phyloP scores from a whole-genome alignment of 2,888 invertebrate genomes.

The Amaurobius ferox region DNA sequence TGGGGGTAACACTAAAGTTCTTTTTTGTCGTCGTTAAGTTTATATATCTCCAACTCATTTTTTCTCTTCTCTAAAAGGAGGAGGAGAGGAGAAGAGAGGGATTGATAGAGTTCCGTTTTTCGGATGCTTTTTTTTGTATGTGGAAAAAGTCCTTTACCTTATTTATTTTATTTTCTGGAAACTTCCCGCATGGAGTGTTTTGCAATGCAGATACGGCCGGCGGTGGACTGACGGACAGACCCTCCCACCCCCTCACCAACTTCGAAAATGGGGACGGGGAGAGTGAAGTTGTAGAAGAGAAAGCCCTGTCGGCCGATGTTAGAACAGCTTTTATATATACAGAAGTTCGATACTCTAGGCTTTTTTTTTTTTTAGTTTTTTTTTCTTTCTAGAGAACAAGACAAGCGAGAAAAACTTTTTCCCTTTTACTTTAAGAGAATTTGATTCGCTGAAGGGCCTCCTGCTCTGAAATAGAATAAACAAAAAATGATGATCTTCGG shows the following conservation, averaged over 20 bases:
- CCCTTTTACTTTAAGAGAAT: constrained; percentile 34
- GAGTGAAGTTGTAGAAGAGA: constrained; percentile 13
- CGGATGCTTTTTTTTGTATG: constrained; percentile 1
- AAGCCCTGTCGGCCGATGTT: constrained; percentile 40
- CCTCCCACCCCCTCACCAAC: not conserved
- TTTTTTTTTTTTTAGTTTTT: not conserved
- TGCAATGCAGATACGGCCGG: constrained; percentile 60
- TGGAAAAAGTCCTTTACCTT: not conserved
- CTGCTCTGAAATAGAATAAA: constrained; percentile 22
- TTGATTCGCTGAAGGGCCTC: constrained; percentile 31
- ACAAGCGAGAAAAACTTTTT: not conserved
- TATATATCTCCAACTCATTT: constrained; percentile 51
- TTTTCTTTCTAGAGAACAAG: not conserved
- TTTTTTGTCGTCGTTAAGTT: constrained; percentile 57
- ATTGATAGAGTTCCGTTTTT: not conserved
- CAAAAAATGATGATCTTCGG: constrained; percentile 22
- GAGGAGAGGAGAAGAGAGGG: not conserved
- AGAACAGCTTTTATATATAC: constrained; percentile 61
- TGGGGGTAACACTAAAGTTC: constrained; percentile 60
- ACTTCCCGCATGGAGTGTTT: constrained; percentile 26
- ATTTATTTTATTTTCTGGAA: constrained; percentile 7
- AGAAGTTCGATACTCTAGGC: constrained; percentile 44
- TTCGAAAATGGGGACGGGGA: not conserved
- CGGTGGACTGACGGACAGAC: constrained; percentile 46
- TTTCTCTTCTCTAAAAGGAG: constrained; percentile 1